A percentile compares a stretch with the other conserved stretches of the same genome.
Evolutionary conservation across 2,113 vertebrate species (phyloP).

Genomic region (Heloderma charlesbogerti): DNA sequence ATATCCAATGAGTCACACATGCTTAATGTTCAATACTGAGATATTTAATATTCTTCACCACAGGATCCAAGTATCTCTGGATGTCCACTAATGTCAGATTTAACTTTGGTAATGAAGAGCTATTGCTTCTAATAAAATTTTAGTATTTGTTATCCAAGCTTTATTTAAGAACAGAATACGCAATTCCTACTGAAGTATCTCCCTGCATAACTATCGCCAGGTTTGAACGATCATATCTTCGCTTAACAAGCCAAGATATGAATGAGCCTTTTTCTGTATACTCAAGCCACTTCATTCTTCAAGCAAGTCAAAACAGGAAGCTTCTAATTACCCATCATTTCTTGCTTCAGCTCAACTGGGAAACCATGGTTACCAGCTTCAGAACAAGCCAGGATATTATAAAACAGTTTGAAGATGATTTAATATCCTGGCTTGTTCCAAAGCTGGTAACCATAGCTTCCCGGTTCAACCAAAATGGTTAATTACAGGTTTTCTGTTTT

Average conservation of each 20-base stretch:
- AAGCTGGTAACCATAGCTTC: not conserved
- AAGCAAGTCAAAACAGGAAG: not conserved
- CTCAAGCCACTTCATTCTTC: not conserved
- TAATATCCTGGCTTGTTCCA: not conserved
- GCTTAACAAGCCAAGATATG: not conserved
- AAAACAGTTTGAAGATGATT: not conserved
- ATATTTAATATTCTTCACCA: slow-evolving; percentile 5
- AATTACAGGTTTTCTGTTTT: no score
- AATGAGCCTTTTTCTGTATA: not conserved
- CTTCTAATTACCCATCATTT: not conserved
- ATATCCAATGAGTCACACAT: not conserved
- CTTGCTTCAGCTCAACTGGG: not conserved
- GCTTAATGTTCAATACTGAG: not conserved
- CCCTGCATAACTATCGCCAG: not conserved
- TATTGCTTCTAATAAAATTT: slow-evolving; percentile 19
- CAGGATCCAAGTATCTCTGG: not conserved
- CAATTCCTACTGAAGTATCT: not conserved
- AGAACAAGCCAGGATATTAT: not conserved
- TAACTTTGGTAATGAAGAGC: slow-evolving; percentile 1
- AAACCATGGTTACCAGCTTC: not conserved
- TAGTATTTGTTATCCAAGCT: slow-evolving; percentile 7
- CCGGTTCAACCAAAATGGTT: not conserved
- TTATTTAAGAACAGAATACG: not conserved
- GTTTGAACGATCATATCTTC: not conserved
- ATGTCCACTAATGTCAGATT: not conserved